These are phyloP conservation scores for Hypothenemus hampei DNA, from an alignment of 1,140 invertebrate genomes.

Conservation along the genomic window DNA sequence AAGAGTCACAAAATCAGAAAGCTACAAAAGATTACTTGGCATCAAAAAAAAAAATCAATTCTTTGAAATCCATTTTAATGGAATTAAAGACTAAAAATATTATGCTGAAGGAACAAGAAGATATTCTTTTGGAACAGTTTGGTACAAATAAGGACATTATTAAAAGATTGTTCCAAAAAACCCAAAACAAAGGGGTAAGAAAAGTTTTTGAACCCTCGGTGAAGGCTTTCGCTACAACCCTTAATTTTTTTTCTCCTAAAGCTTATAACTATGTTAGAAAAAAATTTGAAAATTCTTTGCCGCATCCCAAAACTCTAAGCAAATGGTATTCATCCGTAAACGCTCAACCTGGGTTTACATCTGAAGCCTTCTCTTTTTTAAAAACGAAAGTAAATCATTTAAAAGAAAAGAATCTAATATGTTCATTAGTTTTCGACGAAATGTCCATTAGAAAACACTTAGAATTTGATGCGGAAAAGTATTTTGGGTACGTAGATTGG, in stretches of 20 bases:
- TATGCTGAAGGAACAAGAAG: slow-evolving; percentile 6
- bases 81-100: slow-evolving; percentile 17
- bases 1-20: slow-evolving; percentile 7
- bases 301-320: slow-evolving; percentile 13
- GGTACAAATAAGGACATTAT: slow-evolving; percentile 8
- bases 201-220: neutral
- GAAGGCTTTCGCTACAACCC: slow-evolving; percentile 10
- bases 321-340: slow-evolving; percentile 19
- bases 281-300: slow-evolving; percentile 18
- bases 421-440: slow-evolving; percentile 15
- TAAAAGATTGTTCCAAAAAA: slow-evolving; percentile 15
- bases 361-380: neutral
- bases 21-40: slow-evolving; percentile 2
- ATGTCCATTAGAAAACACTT: slow-evolving; percentile 11
- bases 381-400: slow-evolving; percentile 3
- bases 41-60: slow-evolving; percentile 5
- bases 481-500: slow-evolving; percentile 18
- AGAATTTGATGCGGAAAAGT: slow-evolving; percentile 13
- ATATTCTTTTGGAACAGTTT: slow-evolving; percentile 15
- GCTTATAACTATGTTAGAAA: slow-evolving; percentile 18
- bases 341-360: slow-evolving; percentile 16
- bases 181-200: neutral
- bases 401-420: neutral
- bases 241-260: slow-evolving; percentile 17
- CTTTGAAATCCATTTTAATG: neutral